Percentiles rank a stretch among this genome's conserved stretches.
Evolutionary conservation across 2,113 vertebrate genomes (phyloP).

Genomic region (Dolichotis patagonum): DNA sequence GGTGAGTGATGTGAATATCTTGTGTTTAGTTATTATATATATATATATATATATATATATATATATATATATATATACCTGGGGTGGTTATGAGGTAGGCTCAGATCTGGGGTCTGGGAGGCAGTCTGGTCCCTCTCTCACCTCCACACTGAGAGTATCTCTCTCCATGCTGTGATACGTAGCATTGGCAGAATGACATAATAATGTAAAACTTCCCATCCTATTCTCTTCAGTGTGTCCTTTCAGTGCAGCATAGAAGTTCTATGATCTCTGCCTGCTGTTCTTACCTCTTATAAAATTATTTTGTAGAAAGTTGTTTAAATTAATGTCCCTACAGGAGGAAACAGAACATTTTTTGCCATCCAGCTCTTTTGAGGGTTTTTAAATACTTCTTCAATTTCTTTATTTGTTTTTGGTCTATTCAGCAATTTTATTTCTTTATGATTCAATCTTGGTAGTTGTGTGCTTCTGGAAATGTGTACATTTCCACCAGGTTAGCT

Average conservation of each 20-base stretch:
- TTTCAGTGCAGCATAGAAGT: not conserved
- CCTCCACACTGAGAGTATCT: not conserved
- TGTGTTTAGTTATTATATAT: not conserved
- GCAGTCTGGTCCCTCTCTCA: not conserved
- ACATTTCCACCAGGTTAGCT: not conserved
- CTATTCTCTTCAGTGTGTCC: not conserved
- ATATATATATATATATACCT: not conserved
- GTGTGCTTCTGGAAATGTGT: not conserved
- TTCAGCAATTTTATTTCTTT: not conserved
- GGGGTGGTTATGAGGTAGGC: not conserved
- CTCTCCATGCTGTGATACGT: not conserved
- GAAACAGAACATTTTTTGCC: too few species aligned
- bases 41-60: too few species aligned
- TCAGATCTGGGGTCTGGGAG: not conserved
- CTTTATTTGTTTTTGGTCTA: not conserved
- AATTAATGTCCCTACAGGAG: not conserved
- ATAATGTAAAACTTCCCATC: not conserved
- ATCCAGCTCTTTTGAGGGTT: not conserved
- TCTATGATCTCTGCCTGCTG: not conserved
- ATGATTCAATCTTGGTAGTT: not conserved
- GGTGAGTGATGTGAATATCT: not conserved
- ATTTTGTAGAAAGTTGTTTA: not conserved
- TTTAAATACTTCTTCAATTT: not conserved
- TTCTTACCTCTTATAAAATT: not conserved
- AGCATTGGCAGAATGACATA: not conserved